Base-by-base conservation (phyloP, 2,888 invertebrate genomes). In the Perizoma flavofasciatum region DNA sequence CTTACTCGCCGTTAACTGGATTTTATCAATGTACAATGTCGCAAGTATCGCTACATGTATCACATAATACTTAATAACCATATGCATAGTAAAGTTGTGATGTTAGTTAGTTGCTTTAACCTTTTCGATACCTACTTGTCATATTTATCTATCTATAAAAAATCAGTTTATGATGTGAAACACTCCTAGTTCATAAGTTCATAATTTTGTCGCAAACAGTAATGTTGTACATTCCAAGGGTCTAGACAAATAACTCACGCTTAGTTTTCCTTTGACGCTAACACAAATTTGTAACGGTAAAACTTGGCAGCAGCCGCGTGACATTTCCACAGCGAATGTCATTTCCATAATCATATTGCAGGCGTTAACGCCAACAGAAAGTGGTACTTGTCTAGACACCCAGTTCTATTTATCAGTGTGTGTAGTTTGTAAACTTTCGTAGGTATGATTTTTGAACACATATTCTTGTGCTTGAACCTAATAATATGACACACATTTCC, bases 351-450 rank as follows among this genome's bases (percentile, higher is more conserved):
- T n/a, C n/a, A n/a, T n/a, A n/a, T n/a, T n/a, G n/a, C n/a, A n/a
- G n/a, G n/a, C n/a, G n/a, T n/a, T n/a, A n/a, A n/a, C n/a, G n/a
- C n/a, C n/a, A n/a, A n/a, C n/a, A n/a, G n/a, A 35, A 35, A 35
- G 5, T 35, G 35, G 35, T 41, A 32, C 46, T 64, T 69, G 51
- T 58, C 55, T 71, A 70, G 67, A 76, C 75, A 77, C 77, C 77
- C 77, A 75, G 63, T 67, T 58, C 66, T 63, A 46, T 63, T 65
- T 54, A 37, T 61, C 55, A 59, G 48, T 66, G 61, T 59, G 55
- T 59, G 64, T 65, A 61, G 60, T 50, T 56, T 34, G 22, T 58
- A 47, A 44, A 60, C 3, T 22, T 41, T 63, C 46, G 63, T 62
- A 22, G 49, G 48, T 50, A 58, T 47, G 44, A 61, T 56, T 45